These are phyloP conservation scores for Drosophila arawakana DNA, from an alignment of 1,140 invertebrate species.

Conservation along the genomic window DNA sequence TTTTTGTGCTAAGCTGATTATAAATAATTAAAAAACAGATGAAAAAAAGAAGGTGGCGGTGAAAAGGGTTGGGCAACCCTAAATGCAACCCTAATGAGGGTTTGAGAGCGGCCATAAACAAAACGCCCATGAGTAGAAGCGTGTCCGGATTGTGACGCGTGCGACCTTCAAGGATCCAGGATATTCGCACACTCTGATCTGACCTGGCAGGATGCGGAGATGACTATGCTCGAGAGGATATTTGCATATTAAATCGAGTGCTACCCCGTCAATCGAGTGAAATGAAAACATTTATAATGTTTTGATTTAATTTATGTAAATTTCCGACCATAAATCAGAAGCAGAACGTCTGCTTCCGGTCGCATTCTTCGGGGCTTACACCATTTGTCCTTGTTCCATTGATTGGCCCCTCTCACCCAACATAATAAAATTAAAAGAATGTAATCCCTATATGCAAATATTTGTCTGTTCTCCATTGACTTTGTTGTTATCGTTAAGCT, in stretches of 20 bases:
- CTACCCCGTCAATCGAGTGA: constrained; percentile 8
- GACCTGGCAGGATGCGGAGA: constrained; percentile 29
- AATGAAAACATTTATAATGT: constrained; percentile 77
- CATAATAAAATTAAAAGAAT: neutral
- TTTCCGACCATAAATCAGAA: constrained; percentile 70
- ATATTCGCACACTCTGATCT: constrained; percentile 44
- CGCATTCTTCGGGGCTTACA: constrained; percentile 31
- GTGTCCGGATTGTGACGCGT: constrained; percentile 48
- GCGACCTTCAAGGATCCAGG: constrained; percentile 75
- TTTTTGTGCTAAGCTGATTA: constrained; percentile 60
- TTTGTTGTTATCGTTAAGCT: constrained; percentile 56
- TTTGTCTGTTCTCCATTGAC: constrained; percentile 20
- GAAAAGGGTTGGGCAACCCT: constrained; percentile 37
- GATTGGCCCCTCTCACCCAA: constrained; percentile 50
- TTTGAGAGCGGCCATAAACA: constrained; percentile 66
- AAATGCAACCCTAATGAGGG: constrained; percentile 57
- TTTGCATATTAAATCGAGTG: constrained; percentile 66
- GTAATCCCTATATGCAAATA: constrained; percentile 58
- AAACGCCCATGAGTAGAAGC: constrained; percentile 70
- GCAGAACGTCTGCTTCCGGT: constrained; percentile 71
- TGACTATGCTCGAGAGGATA: constrained; percentile 66
- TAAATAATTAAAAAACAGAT: constrained; percentile 67
- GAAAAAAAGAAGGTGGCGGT: constrained; percentile 29
- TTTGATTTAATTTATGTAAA: constrained; percentile 79
- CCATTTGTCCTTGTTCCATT: constrained; percentile 56